Percentiles rank a stretch among this genome's conserved stretches.
Conservation (phyloP, 2,888 invertebrate species). For the Hecatera dysodea region DNA sequence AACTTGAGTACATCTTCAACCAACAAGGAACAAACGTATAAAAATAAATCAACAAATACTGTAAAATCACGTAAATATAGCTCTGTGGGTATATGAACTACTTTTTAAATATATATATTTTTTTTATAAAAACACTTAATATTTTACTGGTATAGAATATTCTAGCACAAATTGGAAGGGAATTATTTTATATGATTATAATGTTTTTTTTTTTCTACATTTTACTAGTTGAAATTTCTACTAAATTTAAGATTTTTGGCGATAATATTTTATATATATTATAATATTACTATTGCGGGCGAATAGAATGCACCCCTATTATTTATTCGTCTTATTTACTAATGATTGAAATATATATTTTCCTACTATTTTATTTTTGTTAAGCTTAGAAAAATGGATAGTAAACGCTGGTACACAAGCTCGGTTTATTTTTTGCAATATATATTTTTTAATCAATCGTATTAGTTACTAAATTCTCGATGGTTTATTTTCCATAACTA, state of each 20-base stretch:
- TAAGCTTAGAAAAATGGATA: constrained; percentile 18
- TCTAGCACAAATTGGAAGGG: constrained; percentile 32
- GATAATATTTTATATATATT: neutral
- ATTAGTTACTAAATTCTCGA: constrained; percentile 3
- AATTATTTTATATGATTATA: constrained; percentile 28
- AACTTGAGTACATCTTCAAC: constrained; percentile 57
- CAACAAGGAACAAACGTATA: constrained; percentile 60
- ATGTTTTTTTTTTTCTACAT: constrained; percentile 8
- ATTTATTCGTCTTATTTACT: neutral
- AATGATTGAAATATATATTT: constrained; percentile 20
- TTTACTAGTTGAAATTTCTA: constrained; percentile 27
- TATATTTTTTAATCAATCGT: neutral
- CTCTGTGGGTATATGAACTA: constrained; percentile 88
- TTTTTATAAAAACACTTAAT: constrained; percentile 87
- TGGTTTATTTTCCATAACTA: constrained; percentile 1
- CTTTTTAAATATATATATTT: constrained; percentile 71
- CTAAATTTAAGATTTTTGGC: constrained; percentile 14
- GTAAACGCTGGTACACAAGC: constrained; percentile 11
- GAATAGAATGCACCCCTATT: constrained; percentile 22
- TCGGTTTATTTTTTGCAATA: constrained; percentile 15
- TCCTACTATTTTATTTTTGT: neutral
- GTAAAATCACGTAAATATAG: constrained; percentile 56
- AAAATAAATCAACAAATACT: constrained; percentile 59
- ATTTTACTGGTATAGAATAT: constrained; percentile 66
- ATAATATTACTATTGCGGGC: constrained; percentile 4